phyloP scores from a whole-genome alignment of 1,140 invertebrate genomes.

The Papilio xuthus region DNA sequence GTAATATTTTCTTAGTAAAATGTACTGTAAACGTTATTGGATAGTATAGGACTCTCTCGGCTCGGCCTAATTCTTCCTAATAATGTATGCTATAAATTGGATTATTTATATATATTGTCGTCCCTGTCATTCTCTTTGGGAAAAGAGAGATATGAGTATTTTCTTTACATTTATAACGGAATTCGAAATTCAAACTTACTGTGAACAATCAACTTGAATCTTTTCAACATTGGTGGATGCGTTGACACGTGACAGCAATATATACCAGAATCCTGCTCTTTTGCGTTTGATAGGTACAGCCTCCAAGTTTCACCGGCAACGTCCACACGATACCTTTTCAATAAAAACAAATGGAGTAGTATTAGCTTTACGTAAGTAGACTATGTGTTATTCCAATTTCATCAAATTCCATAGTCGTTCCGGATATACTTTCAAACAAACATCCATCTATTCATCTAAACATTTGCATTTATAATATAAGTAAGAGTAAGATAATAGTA shows the following conservation, averaged over 20 bases:
- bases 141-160: not conserved
- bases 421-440: no score
- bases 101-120: not conserved
- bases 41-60: no score
- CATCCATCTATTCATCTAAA: no score
- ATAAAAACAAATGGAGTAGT: slow-evolving; percentile 1
- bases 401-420: no score
- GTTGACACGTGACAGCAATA: slow-evolving; percentile 91
- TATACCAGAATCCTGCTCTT: slow-evolving; percentile 86
- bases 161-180: not conserved
- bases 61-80: no score
- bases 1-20: no score
- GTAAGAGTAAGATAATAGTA: no score
- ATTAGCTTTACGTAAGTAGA: no score
- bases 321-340: slow-evolving; percentile 82
- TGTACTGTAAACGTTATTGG: no score
- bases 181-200: slow-evolving; percentile 58
- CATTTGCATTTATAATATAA: no score
- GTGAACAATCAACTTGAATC: slow-evolving; percentile 70
- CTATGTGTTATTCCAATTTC: no score
- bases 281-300: slow-evolving; percentile 84
- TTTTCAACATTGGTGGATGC: slow-evolving; percentile 85
- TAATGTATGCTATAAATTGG: no score
- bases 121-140: not conserved
- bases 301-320: slow-evolving; percentile 90